Percentiles rank a stretch among this genome's conserved stretches.
phyloP scores from a whole-genome alignment of 2,888 invertebrate genomes.

The Siphlonurus alternatus region DNA sequence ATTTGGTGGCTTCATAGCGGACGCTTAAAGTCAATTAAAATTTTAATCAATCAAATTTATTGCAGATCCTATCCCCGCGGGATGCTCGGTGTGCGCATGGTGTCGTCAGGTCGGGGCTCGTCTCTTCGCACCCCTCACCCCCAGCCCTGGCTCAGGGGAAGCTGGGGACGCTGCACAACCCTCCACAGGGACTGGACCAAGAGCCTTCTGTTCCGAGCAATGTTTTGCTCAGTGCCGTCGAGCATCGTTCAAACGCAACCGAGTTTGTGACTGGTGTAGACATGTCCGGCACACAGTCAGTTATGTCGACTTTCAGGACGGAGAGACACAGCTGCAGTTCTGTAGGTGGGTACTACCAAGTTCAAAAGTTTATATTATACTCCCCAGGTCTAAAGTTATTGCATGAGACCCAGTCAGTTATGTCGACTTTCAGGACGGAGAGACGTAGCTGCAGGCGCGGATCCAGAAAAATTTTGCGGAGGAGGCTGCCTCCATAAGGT shows the following conservation, averaged over 20 bases:
- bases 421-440: slow-evolving; percentile 82
- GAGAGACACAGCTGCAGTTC: slow-evolving; percentile 79
- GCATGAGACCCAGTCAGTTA: slow-evolving; percentile 82
- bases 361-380: background rate
- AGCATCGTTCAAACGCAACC: slow-evolving; percentile 78
- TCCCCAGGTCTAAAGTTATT: background rate
- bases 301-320: slow-evolving; percentile 83
- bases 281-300: slow-evolving; percentile 80
- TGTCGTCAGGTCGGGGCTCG: slow-evolving; percentile 37
- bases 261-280: slow-evolving; percentile 87
- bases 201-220: slow-evolving; percentile 57
- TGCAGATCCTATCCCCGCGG: slow-evolving; percentile 11
- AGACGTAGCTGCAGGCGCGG: slow-evolving; percentile 76
- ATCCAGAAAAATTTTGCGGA: too few relatives aligned
- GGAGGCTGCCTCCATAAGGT: too few relatives aligned
- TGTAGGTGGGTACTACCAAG: too few relatives aligned
- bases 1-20: too few relatives aligned
- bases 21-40: too few relatives aligned
- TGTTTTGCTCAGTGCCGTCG: slow-evolving; percentile 80
- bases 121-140: background rate
- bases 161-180: background rate
- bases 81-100: slow-evolving; percentile 42
- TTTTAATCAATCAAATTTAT: too few relatives aligned
- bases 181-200: background rate
- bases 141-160: background rate